Percentiles rank a stretch among this genome's conserved stretches.
Evolutionary conservation across 2,888 invertebrate species (phyloP).

Genomic region (Troides aeacus): DNA sequence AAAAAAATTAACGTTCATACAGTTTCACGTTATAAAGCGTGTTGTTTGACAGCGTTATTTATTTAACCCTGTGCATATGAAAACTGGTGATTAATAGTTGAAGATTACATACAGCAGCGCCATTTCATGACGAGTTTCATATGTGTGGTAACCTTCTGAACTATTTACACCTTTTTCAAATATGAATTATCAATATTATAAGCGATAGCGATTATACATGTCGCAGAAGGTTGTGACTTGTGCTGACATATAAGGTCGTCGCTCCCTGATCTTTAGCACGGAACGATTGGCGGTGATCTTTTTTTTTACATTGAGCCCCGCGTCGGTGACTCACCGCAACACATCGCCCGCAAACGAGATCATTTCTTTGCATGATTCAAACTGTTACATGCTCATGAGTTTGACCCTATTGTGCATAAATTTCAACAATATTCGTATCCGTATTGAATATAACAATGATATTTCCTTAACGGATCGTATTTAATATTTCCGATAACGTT

Average conservation of each 20-base stretch:
- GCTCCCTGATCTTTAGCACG: conserved; percentile 72
- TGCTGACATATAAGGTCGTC: conserved; percentile 58
- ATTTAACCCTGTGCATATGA: too few species aligned
- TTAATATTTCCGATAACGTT: too few species aligned
- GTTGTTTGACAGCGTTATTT: too few species aligned
- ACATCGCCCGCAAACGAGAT: conserved; percentile 37
- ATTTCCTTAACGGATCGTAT: too few species aligned
- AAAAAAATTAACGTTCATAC: too few species aligned
- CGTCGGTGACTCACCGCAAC: conserved; percentile 42
- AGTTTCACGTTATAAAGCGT: too few species aligned
- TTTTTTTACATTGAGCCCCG: conserved; percentile 59
- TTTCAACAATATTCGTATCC: neutral
- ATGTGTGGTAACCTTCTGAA: too few species aligned
- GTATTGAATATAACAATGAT: neutral
- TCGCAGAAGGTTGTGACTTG: conserved; percentile 40
- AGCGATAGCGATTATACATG: conserved; percentile 8
- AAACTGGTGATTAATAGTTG: too few species aligned
- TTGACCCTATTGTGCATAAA: conserved; percentile 17
- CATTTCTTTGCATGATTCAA: conserved; percentile 36
- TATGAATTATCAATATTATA: too few species aligned
- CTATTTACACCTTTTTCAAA: too few species aligned
- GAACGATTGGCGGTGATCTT: conserved; percentile 68
- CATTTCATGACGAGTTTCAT: too few species aligned
- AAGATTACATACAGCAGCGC: too few species aligned
- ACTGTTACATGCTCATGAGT: conserved; percentile 10